These are phyloP conservation scores for Bombylius major DNA, from an alignment of 2,888 invertebrate genomes.

Conservation along the genomic window DNA sequence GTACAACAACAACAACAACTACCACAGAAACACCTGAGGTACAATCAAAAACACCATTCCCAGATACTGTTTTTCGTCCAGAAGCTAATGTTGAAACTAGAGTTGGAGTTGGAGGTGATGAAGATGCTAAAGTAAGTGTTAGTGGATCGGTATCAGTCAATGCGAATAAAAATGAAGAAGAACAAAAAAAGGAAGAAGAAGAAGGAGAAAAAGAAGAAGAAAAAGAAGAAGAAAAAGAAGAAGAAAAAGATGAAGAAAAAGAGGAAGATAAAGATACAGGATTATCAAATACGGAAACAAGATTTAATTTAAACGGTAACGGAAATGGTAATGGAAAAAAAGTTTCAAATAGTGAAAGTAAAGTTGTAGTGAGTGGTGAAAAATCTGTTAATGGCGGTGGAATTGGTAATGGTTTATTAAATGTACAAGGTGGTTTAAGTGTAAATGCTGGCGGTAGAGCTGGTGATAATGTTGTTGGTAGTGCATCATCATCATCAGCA, in stretches of 20 bases:
- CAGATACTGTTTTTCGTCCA: neutral
- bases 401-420: neutral
- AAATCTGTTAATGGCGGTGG: neutral
- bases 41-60: neutral
- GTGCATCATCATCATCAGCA: no score
- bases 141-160: neutral
- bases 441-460: no score
- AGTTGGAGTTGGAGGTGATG: neutral
- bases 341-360: neutral
- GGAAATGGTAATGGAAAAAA: neutral
- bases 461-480: no score
- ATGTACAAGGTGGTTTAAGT: neutral
- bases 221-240: no score
- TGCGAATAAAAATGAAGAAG: neutral
- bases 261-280: neutral
- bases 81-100: neutral
- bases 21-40: neutral
- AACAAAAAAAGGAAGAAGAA: no score
- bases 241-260: no score
- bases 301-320: neutral
- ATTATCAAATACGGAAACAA: neutral
- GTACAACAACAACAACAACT: neutral
- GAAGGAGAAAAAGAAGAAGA: no score
- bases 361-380: no score
- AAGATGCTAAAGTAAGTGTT: neutral